Evolutionary conservation across 2,113 vertebrate genomes (phyloP).

Genomic region (Aix galericulata): DNA sequence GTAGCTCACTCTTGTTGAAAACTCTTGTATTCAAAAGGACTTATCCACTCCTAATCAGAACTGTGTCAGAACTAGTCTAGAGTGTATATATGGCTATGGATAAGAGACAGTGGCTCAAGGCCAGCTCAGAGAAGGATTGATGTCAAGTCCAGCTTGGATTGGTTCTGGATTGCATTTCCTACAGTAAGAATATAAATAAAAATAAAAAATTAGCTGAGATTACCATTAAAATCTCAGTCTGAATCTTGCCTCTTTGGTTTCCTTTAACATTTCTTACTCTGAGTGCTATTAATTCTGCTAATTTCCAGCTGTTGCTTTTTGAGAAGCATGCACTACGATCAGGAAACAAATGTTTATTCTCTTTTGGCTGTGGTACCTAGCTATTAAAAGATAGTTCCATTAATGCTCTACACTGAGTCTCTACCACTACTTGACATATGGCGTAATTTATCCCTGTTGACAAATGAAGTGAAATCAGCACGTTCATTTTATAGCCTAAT

Average conservation of each 20-base stretch:
- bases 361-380: not conserved
- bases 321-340: not conserved
- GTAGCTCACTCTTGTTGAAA: not conserved
- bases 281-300: not conserved
- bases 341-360: constrained; percentile 9
- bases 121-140: not conserved
- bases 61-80: not conserved
- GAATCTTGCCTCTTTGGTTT: not conserved
- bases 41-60: not conserved
- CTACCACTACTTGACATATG: not conserved
- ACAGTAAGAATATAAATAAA: not conserved
- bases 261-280: not conserved
- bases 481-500: not conserved
- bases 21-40: not conserved
- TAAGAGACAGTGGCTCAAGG: not conserved
- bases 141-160: not conserved
- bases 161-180: not conserved
- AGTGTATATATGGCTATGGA: not conserved
- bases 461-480: not conserved
- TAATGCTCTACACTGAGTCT: not conserved
- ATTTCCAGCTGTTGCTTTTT: constrained; percentile 24
- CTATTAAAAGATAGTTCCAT: not conserved
- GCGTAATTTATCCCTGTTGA: constrained; percentile 16
- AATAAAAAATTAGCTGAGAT: not conserved
- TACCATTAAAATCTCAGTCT: not conserved